These are phyloP conservation scores for Nemurella pictetii DNA, from an alignment of 2,888 invertebrate genomes.

Conservation along the genomic window DNA sequence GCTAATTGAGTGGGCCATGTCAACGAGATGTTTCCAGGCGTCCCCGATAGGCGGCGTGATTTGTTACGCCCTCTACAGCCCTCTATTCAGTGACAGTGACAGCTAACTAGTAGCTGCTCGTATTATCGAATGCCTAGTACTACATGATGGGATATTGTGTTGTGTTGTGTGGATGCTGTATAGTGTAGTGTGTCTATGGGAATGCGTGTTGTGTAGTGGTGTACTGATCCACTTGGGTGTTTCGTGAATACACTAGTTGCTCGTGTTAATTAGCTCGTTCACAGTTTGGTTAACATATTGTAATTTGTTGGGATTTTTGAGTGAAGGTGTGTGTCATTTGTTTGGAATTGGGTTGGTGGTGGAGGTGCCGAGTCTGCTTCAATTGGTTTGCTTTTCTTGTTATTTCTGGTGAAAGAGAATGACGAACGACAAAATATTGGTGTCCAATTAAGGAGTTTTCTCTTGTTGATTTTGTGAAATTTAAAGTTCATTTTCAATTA, in stretches of 20 bases:
- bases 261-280: conserved; percentile 4
- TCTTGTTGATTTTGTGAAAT: too few species aligned
- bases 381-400: too few species aligned
- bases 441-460: too few species aligned
- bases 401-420: too few species aligned
- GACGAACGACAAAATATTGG: too few species aligned
- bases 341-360: neutral
- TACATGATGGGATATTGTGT: conserved; percentile 8
- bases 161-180: neutral
- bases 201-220: neutral
- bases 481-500: too few species aligned
- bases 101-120: neutral
- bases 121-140: conserved; percentile 4
- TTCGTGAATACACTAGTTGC: conserved; percentile 16
- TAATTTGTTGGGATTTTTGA: neutral
- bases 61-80: conserved; percentile 39
- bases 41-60: conserved; percentile 33
- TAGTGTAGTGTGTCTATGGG: too few species aligned
- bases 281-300: neutral
- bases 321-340: neutral
- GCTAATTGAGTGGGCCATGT: conserved; percentile 43
- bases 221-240: conserved; percentile 8
- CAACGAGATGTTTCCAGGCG: conserved; percentile 32
- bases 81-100: conserved; percentile 27
- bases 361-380: neutral